Evolutionary conservation across 2,113 vertebrate genomes (phyloP).

Genomic region (Podarcis cretensis): DNA sequence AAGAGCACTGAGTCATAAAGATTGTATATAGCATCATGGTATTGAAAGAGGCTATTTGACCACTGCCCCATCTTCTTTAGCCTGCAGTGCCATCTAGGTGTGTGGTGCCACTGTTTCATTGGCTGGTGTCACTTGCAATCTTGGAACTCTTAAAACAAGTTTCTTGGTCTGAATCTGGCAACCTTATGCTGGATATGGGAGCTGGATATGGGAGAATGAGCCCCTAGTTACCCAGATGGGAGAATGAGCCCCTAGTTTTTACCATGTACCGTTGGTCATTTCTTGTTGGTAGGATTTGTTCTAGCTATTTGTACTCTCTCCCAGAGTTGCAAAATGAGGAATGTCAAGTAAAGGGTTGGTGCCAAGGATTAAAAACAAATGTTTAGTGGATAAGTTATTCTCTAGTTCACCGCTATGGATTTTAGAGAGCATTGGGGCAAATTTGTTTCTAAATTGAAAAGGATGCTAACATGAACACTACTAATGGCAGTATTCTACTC

Average conservation of each 20-base stretch:
- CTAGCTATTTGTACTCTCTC: neutral
- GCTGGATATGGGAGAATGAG: neutral
- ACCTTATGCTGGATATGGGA: neutral
- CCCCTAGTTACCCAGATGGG: neutral
- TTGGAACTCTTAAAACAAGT: too few relatives aligned
- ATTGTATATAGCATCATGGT: neutral
- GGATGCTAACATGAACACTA: neutral
- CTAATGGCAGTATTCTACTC: neutral
- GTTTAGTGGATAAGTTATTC: neutral
- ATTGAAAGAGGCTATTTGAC: neutral
- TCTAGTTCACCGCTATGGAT: neutral
- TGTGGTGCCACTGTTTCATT: neutral
- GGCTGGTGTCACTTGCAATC: too few relatives aligned
- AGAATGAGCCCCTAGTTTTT: neutral
- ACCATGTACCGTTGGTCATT: too few relatives aligned
- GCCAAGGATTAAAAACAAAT: neutral
- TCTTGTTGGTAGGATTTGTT: neutral
- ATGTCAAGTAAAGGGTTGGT: neutral
- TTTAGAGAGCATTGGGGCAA: neutral
- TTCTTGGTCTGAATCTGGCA: neutral
- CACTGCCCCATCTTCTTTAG: neutral
- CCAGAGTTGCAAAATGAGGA: neutral
- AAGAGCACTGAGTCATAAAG: neutral
- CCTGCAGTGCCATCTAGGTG: neutral
- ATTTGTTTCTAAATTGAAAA: neutral